Conservation (phyloP, 2,113 vertebrate genomes). For the Sylvia atricapilla region DNA sequence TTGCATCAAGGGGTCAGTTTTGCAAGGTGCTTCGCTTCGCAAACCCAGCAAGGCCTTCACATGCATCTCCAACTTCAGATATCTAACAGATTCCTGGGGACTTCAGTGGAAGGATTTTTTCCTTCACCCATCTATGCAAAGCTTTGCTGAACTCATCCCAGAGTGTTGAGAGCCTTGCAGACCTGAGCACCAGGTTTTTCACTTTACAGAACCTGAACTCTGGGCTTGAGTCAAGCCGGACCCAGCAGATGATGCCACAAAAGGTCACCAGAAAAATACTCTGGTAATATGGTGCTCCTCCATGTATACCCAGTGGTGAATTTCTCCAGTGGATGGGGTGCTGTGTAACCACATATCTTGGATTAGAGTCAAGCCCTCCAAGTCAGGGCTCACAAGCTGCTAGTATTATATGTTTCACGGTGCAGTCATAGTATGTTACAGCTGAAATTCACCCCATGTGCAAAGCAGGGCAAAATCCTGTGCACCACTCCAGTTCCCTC, state of each 20-base stretch:
- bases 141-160: neutral
- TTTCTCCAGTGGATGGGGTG: slow-evolving; percentile 18
- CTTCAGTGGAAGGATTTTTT: neutral
- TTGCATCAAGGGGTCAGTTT: slow-evolving; percentile 35
- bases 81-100: neutral
- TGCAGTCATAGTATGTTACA: slow-evolving; percentile 17
- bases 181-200: neutral
- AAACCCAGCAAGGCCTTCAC: neutral
- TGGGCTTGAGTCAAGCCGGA: neutral
- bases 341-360: slow-evolving; percentile 32
- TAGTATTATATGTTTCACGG: slow-evolving; percentile 45
- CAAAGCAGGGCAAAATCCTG: neutral
- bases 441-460: neutral
- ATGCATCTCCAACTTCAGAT: neutral
- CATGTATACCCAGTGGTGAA: neutral
- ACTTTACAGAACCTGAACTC: neutral
- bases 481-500: neutral
- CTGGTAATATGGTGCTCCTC: slow-evolving; percentile 26
- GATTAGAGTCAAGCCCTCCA: neutral
- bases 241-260: neutral
- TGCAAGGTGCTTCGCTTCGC: neutral
- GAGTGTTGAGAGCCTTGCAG: neutral
- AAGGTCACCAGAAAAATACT: neutral
- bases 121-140: neutral
- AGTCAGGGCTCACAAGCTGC: slow-evolving; percentile 23